Percentiles rank a stretch among this genome's conserved stretches.
Evolutionary conservation across 1,140 invertebrate species (phyloP).

Genomic region (Ephestia elutella): DNA sequence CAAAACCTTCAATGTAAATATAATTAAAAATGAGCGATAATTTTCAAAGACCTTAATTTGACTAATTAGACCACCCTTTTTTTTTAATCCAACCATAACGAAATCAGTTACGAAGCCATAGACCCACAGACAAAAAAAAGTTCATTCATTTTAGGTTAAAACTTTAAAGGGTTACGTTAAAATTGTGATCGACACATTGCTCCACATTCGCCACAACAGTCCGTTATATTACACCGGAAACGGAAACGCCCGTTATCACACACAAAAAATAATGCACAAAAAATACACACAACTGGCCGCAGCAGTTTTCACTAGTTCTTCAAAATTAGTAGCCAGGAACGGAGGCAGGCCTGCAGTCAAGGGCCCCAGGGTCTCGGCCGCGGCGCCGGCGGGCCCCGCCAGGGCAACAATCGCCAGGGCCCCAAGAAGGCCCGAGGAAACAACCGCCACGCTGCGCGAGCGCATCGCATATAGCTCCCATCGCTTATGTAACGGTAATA

Average conservation of each 20-base stretch:
- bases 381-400: conserved; percentile 10
- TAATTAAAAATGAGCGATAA: no score
- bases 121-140: no score
- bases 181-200: no score
- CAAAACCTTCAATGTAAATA: no score
- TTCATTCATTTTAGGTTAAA: no score
- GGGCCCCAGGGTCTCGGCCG: conserved; percentile 13
- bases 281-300: conserved; percentile 45
- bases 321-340: conserved; percentile 29
- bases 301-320: conserved; percentile 40
- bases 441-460: conserved; percentile 4
- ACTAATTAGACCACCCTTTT: no score
- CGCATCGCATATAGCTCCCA: conserved; percentile 7
- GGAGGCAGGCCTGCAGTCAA: conserved; percentile 29
- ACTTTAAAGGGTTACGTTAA: no score
- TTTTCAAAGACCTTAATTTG: no score
- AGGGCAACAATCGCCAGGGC: conserved; percentile 11
- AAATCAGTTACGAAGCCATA: no score
- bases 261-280: conserved; percentile 15
- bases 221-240: neutral
- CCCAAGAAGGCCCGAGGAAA: conserved; percentile 9
- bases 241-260: neutral
- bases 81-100: no score
- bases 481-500: conserved; percentile 6
- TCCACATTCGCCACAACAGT: neutral